These are phyloP conservation scores for Argynnis bischoffii DNA, from an alignment of 2,888 invertebrate species.

Conservation along the genomic window DNA sequence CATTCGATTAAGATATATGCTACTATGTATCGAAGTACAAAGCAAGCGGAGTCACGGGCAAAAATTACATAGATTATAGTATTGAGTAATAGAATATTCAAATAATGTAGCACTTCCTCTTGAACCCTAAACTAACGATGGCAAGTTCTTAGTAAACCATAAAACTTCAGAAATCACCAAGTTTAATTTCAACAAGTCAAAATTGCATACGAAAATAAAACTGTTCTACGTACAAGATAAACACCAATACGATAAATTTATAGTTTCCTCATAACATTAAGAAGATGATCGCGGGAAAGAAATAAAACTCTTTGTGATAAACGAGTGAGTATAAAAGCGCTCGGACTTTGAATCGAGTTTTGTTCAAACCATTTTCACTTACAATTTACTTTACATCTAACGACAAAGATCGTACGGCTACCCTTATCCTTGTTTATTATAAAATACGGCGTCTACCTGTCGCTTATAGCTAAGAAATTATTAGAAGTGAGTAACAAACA, in stretches of 20 bases:
- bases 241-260: constrained; percentile 9
- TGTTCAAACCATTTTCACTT: constrained; percentile 16
- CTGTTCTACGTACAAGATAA: background rate
- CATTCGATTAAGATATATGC: too few relatives aligned
- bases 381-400: constrained; percentile 7
- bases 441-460: background rate
- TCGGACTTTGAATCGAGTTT: constrained; percentile 6
- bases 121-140: too few relatives aligned
- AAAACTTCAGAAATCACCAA: background rate
- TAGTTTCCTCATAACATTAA: constrained; percentile 19
- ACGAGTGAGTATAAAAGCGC: constrained; percentile 16
- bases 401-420: background rate
- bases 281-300: constrained; percentile 10
- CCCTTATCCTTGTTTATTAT: constrained; percentile 4
- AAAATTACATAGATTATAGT: too few relatives aligned
- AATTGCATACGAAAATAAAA: background rate
- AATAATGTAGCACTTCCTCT: too few relatives aligned
- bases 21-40: too few relatives aligned
- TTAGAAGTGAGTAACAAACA: too few relatives aligned
- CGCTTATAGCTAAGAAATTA: too few relatives aligned
- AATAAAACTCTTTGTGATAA: constrained; percentile 16
- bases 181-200: background rate
- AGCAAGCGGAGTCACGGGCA: too few relatives aligned
- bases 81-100: too few relatives aligned
- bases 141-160: too few relatives aligned